Evolutionary conservation across 1,140 invertebrate genomes (phyloP), one percentile per base, ranked within the genome.

Genomic region (Danaus plexippus): DNA sequence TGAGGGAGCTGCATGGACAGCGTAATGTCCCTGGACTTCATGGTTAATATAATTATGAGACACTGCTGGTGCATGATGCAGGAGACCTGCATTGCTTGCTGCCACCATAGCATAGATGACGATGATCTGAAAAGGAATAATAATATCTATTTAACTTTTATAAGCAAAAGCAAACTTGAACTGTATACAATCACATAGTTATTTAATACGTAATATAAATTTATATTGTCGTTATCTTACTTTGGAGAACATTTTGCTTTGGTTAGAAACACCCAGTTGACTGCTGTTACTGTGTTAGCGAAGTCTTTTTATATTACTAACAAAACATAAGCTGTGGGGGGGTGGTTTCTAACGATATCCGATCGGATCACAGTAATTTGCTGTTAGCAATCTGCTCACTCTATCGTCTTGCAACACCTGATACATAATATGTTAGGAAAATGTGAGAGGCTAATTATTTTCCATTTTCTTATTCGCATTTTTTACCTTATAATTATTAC

Each of bases 271-370:
- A 67, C 70, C 66, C 76, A 74, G 71, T 76, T 66, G 72, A 85
- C 80, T 85, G 83, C 64, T 82, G 72, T 73, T 61, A 61, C 67
- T 76, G 56, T 73, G 80, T 76, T 77, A 72, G 64, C 66, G 69
- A 69, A 73, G 67, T 79, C 79, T 84, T 86, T 85, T 82, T 86
- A 86, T 86, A 86, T 84, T 83, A 83, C 73, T 78, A 85, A 86
- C 78, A 82, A 84, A 86, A 82, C 73, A 78, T 79, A 80, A 77
- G 69, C 58, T 61, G 57, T 51, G 51, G 42, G 50, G 61, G 77
- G 74, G 82, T 69, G 83, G 80, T 77, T 80, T 80, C 83, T 68
- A 75, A 74, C 71, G 77, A 86, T 79, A 86, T 83, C 75, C 73
- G 78, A 83, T 80, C 80, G 71, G 74, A 82, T 83, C 77, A 76